Percentiles rank a stretch among this genome's conserved stretches.
Evolutionary conservation across 2,797 vertebrate genomes (phyloP).

Genomic region (Sparus aurata): DNA sequence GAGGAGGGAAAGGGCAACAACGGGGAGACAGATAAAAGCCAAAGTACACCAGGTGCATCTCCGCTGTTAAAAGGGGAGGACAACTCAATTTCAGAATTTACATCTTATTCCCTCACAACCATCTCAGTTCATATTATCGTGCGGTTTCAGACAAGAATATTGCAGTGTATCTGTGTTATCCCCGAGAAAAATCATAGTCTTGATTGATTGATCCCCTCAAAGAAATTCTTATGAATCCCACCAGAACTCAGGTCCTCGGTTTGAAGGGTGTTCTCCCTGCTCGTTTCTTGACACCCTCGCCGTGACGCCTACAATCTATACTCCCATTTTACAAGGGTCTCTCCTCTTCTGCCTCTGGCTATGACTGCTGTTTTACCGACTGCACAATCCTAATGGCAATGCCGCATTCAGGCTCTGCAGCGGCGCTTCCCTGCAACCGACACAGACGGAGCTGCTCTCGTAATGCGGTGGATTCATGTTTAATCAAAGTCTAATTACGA

Average conservation of each 20-base stretch:
- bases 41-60: slow-evolving; percentile 39
- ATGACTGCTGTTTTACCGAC: slow-evolving; percentile 63
- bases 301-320: slow-evolving; percentile 24
- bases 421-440: not conserved
- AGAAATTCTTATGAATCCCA: slow-evolving; percentile 29
- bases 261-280: slow-evolving; percentile 39
- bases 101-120: slow-evolving; percentile 35
- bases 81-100: slow-evolving; percentile 47
- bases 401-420: slow-evolving; percentile 49
- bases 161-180: not conserved
- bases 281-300: slow-evolving; percentile 28
- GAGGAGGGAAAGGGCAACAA: slow-evolving; percentile 58
- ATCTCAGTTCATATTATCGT: not conserved
- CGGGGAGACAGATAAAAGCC: slow-evolving; percentile 48
- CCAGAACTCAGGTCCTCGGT: slow-evolving; percentile 31
- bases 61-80: slow-evolving; percentile 37
- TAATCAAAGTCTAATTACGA: slow-evolving; percentile 36
- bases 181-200: slow-evolving; percentile 14
- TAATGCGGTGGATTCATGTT: slow-evolving; percentile 22
- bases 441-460: slow-evolving; percentile 21
- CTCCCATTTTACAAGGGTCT: slow-evolving; percentile 55
- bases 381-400: slow-evolving; percentile 49
- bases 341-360: slow-evolving; percentile 51
- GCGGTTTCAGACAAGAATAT: slow-evolving; percentile 1
- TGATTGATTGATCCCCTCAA: slow-evolving; percentile 31